Base-by-base conservation (phyloP, 2,797 vertebrate species). In the Microcaecilia unicolor region DNA sequence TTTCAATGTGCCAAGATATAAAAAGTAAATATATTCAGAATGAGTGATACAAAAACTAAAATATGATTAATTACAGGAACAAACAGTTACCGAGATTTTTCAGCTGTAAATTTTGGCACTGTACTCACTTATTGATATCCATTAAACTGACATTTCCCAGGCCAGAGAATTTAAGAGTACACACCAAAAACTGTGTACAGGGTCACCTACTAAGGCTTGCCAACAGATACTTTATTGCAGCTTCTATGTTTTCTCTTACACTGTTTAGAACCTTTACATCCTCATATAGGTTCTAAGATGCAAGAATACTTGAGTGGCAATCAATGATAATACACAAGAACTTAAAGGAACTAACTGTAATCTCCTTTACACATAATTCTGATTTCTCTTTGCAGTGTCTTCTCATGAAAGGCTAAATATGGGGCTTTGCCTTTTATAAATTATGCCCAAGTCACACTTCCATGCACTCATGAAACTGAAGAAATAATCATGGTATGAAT, bases 21-120 rank as follows among this genome's bases (percentile, higher is more conserved):
- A 34, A 7, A 35, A 20, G 10, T 31, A 18, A 13, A 22, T 38
- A 48, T 40, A 62, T 37, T 17, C 20, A 48, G 14, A 56, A 57
- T 10, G 12, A 58, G 22, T 50, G 60, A n/a, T n/a, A n/a, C n/a
- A 46, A 58, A 69, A 35, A 47, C 51, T 18, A 50, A n/a, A n/a
- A 64, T 48, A 57, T 50, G 71, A 63, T 29, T 49, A 57, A 47
- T 11, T 23, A 34, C 48, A 58, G 33, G 38, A 64, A 45, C 42
- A 17, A 45, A 58, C 22, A 62, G 28, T 57, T 43, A 41, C 31
- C 54, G 52, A 68, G 46, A 53, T 15, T 41, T 61, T 48, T 64
- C 55, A 47, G 50, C 70, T 44, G 54, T 25, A 64, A 49, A 57
- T 52, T 58, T 40, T 78, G 61, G 59, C 55, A 61, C 44, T 6